A percentile compares a stretch with the other conserved stretches of the same genome.
phyloP scores from a whole-genome alignment of 2,888 invertebrate species.

The Agrochola lota region DNA sequence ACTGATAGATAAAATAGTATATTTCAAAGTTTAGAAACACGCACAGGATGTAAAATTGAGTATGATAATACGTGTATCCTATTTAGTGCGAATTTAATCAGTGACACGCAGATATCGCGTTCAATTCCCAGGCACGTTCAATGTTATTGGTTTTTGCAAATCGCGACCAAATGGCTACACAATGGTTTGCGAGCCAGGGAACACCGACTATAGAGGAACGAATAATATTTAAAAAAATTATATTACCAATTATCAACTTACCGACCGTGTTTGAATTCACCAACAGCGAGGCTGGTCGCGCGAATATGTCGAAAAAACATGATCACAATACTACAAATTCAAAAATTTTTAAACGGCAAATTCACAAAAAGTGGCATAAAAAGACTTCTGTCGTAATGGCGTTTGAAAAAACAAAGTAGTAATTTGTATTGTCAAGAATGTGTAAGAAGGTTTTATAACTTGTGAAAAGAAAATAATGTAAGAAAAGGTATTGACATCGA shows the following conservation, averaged over 20 bases:
- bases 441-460: neutral
- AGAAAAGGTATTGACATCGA: neutral
- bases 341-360: neutral
- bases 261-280: slow-evolving; percentile 15
- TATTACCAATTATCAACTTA: slow-evolving; percentile 5
- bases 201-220: neutral
- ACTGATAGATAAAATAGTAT: too few relatives aligned
- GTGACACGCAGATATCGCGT: too few relatives aligned
- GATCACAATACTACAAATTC: slow-evolving; percentile 16
- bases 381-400: slow-evolving; percentile 13
- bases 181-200: neutral
- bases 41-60: too few relatives aligned
- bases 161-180: too few relatives aligned
- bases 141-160: too few relatives aligned
- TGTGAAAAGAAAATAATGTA: neutral
- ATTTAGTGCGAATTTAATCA: too few relatives aligned
- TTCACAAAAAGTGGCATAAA: neutral
- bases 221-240: neutral
- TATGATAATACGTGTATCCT: too few relatives aligned
- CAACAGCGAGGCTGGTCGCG: neutral
- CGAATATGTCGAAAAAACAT: slow-evolving; percentile 30
- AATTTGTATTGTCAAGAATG: neutral
- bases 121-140: too few relatives aligned
- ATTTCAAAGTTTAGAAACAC: too few relatives aligned
- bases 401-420: slow-evolving; percentile 20